Conservation (phyloP, 2,797 vertebrate species). For the Petrocephalus sullivani region DNA sequence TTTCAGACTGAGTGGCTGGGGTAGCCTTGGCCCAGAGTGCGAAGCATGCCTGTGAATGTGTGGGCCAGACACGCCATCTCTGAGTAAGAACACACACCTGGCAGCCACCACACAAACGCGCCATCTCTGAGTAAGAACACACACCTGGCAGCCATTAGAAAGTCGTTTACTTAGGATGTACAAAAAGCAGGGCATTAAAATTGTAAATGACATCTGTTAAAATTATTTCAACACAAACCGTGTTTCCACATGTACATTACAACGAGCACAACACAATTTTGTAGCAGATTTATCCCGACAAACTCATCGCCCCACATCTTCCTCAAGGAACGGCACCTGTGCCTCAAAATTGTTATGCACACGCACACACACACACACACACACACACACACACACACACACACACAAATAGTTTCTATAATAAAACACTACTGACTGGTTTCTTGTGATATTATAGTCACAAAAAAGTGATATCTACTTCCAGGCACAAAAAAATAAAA, state of each 20-base stretch:
- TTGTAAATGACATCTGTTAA: constrained; percentile 31
- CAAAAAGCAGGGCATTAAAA: constrained; percentile 33
- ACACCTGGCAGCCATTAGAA: constrained; percentile 17
- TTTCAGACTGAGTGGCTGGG: background rate
- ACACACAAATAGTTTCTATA: constrained; percentile 14
- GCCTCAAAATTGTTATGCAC: constrained; percentile 21
- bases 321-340: constrained; percentile 17
- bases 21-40: background rate
- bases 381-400: constrained; percentile 1
- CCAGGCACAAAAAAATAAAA: constrained; percentile 27
- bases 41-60: background rate
- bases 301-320: background rate
- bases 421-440: constrained; percentile 23
- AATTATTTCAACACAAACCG: constrained; percentile 25
- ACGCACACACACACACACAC: constrained; percentile 17
- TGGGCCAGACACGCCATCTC: background rate
- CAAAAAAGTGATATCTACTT: constrained; percentile 23
- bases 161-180: constrained; percentile 36
- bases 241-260: constrained; percentile 27
- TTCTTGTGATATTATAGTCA: constrained; percentile 28
- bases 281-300: background rate
- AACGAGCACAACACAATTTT: constrained; percentile 20
- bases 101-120: background rate
- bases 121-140: background rate
- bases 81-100: background rate